Evolutionary conservation across 2,113 vertebrate species (phyloP).

Genomic region (Takifugu bimaculatus): DNA sequence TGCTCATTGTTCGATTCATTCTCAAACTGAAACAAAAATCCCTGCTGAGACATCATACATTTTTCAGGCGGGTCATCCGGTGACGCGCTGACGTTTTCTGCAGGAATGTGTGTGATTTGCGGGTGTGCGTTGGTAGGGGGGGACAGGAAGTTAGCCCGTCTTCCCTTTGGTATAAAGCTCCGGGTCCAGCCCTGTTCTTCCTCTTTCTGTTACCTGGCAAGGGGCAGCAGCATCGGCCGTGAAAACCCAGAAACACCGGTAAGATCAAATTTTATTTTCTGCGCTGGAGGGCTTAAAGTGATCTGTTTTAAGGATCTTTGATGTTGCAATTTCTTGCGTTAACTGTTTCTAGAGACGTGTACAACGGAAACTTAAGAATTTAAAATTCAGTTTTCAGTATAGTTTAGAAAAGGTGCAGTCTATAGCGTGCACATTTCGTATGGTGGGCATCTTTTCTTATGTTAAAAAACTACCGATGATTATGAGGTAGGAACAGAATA

Average conservation of each 20-base stretch:
- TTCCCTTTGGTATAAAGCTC: constrained; percentile 74
- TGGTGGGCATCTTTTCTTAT: neutral
- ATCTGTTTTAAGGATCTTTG: neutral
- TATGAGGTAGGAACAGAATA: neutral
- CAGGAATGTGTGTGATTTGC: constrained; percentile 76
- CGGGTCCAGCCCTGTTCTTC: constrained; percentile 42
- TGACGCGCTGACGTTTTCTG: constrained; percentile 69
- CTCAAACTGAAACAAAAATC: no score
- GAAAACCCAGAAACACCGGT: constrained; percentile 72
- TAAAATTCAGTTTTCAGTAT: no score
- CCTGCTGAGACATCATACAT: constrained; percentile 11
- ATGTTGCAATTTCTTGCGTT: neutral
- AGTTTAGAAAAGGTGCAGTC: no score
- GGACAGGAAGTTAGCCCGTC: constrained; percentile 60
- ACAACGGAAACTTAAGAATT: no score
- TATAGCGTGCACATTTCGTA: neutral
- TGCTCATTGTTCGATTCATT: no score
- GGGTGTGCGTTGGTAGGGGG: constrained; percentile 45
- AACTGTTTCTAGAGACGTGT: neutral
- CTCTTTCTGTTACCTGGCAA: constrained; percentile 83
- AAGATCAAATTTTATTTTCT: constrained; percentile 31
- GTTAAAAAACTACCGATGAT: neutral
- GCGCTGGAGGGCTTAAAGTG: neutral
- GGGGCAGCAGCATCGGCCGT: constrained; percentile 75
- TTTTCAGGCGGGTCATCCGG: constrained; percentile 34